Conservation (phyloP, 2,797 vertebrate genomes). For the Sebastes itinus region DNA sequence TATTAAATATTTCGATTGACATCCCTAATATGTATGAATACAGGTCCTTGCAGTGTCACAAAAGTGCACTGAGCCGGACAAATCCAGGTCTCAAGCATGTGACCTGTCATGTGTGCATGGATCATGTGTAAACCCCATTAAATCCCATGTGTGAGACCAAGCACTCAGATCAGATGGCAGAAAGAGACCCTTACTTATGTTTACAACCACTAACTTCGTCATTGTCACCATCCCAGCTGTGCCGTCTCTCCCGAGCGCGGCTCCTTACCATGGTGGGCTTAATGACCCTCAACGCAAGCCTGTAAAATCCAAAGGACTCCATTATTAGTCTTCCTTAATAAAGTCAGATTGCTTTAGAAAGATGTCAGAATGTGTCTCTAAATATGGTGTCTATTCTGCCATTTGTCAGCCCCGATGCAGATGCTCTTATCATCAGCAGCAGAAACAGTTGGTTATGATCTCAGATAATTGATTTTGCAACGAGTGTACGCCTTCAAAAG, state of each 20-base stretch:
- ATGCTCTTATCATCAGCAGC: conserved; percentile 63
- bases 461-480: conserved; percentile 68
- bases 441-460: conserved; percentile 69
- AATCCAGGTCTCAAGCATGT: conserved; percentile 55
- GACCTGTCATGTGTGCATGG: conserved; percentile 42
- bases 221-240: conserved; percentile 66
- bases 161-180: conserved; percentile 50
- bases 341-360: conserved; percentile 60
- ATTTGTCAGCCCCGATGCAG: conserved; percentile 39
- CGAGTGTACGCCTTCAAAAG: conserved; percentile 49
- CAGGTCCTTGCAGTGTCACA: conserved; percentile 35
- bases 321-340: conserved; percentile 70
- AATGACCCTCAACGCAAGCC: conserved; percentile 65
- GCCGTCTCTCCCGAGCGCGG: conserved; percentile 31
- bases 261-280: conserved; percentile 51
- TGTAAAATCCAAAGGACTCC: conserved; percentile 46
- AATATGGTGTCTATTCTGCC: conserved; percentile 32
- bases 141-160: conserved; percentile 38
- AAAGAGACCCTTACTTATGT: conserved; percentile 59
- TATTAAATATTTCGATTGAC: too few species aligned
- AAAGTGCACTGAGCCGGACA: conserved; percentile 24
- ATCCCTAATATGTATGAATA: neutral
- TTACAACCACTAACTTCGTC: conserved; percentile 59
- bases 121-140: conserved; percentile 48
- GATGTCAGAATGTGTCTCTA: conserved; percentile 45